phyloP scores from a whole-genome alignment of 2,113 vertebrate genomes.

The Pimephales promelas region DNA sequence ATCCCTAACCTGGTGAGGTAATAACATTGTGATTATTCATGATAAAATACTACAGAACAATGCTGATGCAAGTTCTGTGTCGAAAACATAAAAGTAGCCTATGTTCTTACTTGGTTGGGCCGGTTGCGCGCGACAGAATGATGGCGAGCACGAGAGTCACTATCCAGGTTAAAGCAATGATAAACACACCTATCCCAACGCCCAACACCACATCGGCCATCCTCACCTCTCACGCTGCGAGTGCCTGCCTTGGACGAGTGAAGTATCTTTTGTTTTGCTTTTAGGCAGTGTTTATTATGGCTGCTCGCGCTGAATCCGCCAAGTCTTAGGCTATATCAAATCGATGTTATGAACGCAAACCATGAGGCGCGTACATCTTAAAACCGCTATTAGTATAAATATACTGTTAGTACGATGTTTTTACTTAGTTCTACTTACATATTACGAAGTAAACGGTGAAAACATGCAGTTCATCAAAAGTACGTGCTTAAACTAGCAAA shows the following conservation, averaged over 20 bases:
- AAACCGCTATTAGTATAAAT: neutral
- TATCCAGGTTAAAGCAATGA: slow-evolving; percentile 81
- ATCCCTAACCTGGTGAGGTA: slow-evolving; percentile 74
- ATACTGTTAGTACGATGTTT: neutral
- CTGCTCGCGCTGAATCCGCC: neutral
- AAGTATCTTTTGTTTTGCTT: neutral
- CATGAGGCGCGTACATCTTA: neutral
- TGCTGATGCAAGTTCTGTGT: too few species aligned
- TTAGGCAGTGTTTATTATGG: neutral
- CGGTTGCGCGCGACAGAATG: slow-evolving; percentile 64
- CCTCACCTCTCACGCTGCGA: neutral
- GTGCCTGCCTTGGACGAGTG: neutral
- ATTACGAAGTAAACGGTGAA: neutral
- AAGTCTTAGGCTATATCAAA: neutral
- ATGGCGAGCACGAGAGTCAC: slow-evolving; percentile 72
- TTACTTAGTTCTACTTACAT: neutral
- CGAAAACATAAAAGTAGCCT: neutral
- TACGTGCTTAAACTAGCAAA: neutral
- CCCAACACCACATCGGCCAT: slow-evolving; percentile 77
- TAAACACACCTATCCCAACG: slow-evolving; percentile 81
- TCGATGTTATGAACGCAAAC: neutral
- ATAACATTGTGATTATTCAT: neutral
- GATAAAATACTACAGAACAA: neutral
- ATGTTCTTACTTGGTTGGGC: slow-evolving; percentile 78
- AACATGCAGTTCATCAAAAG: neutral